Conservation (phyloP, 2,113 vertebrate genomes). For the Okapia johnstoni region DNA sequence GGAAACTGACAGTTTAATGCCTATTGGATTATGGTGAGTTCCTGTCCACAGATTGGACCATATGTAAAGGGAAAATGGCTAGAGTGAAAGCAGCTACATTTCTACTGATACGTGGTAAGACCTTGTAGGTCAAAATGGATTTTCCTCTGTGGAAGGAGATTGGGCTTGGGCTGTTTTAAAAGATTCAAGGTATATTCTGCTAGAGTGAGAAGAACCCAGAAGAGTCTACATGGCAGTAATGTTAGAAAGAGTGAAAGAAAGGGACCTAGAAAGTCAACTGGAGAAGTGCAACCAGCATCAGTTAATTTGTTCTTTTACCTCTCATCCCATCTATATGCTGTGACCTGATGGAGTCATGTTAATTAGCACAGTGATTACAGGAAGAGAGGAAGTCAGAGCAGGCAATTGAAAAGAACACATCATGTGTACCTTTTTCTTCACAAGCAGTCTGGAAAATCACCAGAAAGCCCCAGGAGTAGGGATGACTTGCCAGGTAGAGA, state of each 20-base stretch:
- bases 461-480: neutral
- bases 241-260: neutral
- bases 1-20: neutral
- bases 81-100: neutral
- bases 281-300: neutral
- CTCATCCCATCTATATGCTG: neutral
- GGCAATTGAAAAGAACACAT: neutral
- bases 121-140: neutral
- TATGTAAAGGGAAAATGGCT: neutral
- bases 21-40: neutral
- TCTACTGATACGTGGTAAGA: neutral
- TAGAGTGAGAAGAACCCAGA: neutral
- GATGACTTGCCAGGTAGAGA: neutral
- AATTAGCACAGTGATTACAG: neutral
- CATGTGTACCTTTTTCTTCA: neutral
- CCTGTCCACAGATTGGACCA: neutral
- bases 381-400: neutral
- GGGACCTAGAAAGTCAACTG: neutral
- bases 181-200: neutral
- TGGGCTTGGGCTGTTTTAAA: neutral
- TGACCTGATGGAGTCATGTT: neutral
- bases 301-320: neutral
- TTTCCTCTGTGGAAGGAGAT: neutral
- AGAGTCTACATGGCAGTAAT: neutral
- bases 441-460: neutral